These are phyloP conservation scores for Eubasilissa splendida DNA, from an alignment of 2,888 invertebrate genomes.

Conservation along the genomic window DNA sequence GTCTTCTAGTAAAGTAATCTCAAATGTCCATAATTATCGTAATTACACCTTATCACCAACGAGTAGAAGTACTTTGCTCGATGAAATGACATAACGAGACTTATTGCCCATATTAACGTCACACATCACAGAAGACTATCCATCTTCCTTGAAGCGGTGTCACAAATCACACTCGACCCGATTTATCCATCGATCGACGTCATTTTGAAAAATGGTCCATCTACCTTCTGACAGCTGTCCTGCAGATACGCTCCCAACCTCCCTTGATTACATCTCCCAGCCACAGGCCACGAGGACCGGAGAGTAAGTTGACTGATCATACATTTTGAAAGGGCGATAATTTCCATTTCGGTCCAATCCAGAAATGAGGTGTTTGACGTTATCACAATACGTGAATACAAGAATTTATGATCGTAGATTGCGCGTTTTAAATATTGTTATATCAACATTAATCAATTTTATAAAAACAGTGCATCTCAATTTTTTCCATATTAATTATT, in stretches of 20 bases:
- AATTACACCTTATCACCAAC: no score
- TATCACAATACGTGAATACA: background rate
- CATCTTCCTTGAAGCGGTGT: constrained; percentile 20
- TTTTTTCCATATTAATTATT: no score
- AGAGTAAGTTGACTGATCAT: constrained; percentile 23
- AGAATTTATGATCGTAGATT: no score
- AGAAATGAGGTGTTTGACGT: background rate
- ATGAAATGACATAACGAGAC: constrained; percentile 9
- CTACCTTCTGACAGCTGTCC: constrained; percentile 56
- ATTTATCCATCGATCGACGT: constrained; percentile 21
- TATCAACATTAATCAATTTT: no score
- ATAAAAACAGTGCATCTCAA: no score
- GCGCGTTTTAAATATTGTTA: no score
- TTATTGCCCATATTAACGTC: constrained; percentile 40
- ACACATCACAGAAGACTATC: constrained; percentile 30
- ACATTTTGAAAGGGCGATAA: background rate
- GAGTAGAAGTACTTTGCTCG: background rate
- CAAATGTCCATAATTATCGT: no score
- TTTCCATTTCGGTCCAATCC: no score
- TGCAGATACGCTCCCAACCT: constrained; percentile 40
- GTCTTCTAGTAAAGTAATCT: no score
- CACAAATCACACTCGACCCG: constrained; percentile 26
- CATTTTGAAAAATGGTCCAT: constrained; percentile 55
- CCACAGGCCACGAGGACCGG: background rate
- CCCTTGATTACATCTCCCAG: constrained; percentile 50